A percentile compares a stretch with the other conserved stretches of the same genome.
Conservation (phyloP, 1,140 invertebrate species). For the Grapholita molesta region DNA sequence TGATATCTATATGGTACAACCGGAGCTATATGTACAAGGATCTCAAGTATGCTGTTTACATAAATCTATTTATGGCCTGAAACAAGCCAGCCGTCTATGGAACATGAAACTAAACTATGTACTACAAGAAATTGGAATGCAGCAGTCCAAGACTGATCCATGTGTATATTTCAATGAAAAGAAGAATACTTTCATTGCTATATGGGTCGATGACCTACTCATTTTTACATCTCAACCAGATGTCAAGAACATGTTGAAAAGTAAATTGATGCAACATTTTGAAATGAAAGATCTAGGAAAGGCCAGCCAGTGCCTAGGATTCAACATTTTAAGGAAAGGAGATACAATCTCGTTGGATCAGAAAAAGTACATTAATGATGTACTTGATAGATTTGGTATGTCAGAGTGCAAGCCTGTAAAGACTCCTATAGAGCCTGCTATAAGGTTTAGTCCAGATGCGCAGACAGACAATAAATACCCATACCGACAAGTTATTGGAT, state of each 20-base stretch:
- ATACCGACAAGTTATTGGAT: conserved; percentile 34
- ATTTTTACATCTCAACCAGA: conserved; percentile 24
- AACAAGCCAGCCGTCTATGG: not conserved
- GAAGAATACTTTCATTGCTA: conserved; percentile 24
- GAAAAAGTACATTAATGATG: conserved; percentile 32
- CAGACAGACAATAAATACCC: conserved; percentile 26
- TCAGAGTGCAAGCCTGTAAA: conserved; percentile 31
- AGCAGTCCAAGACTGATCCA: conserved; percentile 11
- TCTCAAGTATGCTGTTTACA: not conserved
- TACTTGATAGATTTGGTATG: conserved; percentile 30
- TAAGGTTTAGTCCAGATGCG: conserved; percentile 24
- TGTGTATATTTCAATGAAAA: conserved; percentile 20
- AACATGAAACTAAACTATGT: not conserved
- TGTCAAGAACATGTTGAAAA: conserved; percentile 19
- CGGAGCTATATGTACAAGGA: conserved; percentile 27
- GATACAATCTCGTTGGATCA: conserved; percentile 29
- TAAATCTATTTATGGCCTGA: not conserved
- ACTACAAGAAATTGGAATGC: not conserved
- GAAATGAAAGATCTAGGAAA: conserved; percentile 35
- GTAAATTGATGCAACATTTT: conserved; percentile 26
- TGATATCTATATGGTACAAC: conserved; percentile 52
- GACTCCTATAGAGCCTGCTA: conserved; percentile 32
- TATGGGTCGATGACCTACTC: conserved; percentile 39
- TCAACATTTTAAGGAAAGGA: conserved; percentile 27
- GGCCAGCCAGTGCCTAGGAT: conserved; percentile 29